Percentiles rank a stretch among this genome's conserved stretches.
Conservation (phyloP, 1,140 invertebrate species). For the Andricus grossulariae region DNA sequence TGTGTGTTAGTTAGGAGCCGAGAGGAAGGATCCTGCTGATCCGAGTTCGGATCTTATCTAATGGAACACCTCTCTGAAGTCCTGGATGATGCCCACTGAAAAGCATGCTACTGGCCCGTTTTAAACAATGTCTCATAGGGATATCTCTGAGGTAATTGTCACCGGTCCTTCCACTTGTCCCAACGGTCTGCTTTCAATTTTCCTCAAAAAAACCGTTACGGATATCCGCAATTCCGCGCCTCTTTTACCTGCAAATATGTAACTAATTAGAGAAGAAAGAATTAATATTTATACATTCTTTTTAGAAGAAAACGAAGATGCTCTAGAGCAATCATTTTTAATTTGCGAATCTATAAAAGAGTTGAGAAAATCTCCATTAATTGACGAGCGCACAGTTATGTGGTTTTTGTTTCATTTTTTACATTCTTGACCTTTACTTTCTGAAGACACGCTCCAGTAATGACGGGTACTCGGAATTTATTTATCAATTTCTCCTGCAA, state of each 20-base stretch:
- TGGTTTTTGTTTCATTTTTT: conserved; percentile 12
- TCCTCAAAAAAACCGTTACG: conserved; percentile 22
- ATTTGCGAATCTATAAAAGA: neutral
- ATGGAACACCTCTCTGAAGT: conserved; percentile 45
- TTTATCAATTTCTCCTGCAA: neutral
- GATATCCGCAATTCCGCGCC: conserved; percentile 1
- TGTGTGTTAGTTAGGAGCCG: conserved; percentile 32
- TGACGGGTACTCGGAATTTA: neutral
- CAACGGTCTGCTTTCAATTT: conserved; percentile 17
- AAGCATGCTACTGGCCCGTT: conserved; percentile 69
- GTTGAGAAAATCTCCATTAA: conserved; percentile 3
- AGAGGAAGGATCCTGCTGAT: conserved; percentile 48
- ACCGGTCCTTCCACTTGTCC: conserved; percentile 10
- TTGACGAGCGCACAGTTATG: conserved; percentile 11
- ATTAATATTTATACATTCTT: neutral
- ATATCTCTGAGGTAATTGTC: conserved; percentile 76
- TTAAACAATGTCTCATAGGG: conserved; percentile 77
- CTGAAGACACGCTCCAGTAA: conserved; percentile 6
- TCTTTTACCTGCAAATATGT: neutral
- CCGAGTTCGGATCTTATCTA: conserved; percentile 57
- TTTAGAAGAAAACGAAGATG: neutral
- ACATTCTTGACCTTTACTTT: conserved; percentile 26
- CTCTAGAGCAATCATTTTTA: neutral
- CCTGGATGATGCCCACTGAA: conserved; percentile 67
- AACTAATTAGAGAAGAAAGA: neutral